phyloP scores from a whole-genome alignment of 2,888 invertebrate species.

The Carabus problematicus region DNA sequence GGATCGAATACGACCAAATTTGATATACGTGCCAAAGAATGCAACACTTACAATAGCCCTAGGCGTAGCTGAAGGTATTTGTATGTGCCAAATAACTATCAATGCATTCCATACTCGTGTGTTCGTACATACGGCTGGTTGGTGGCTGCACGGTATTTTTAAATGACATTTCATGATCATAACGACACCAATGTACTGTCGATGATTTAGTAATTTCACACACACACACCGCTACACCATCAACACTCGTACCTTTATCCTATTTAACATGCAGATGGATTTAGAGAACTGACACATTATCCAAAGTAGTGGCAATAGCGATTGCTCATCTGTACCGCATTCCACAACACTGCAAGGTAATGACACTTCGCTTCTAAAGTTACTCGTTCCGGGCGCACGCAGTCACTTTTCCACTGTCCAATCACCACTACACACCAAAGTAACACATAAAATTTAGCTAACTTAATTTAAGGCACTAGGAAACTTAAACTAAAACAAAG shows the following conservation, averaged over 20 bases:
- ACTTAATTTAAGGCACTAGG: conserved; percentile 53
- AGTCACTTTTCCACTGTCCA: conserved; percentile 33
- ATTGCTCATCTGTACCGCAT: conserved; percentile 43
- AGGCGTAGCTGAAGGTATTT: conserved; percentile 53
- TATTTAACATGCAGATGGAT: conserved; percentile 24
- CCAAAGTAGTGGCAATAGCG: conserved; percentile 34
- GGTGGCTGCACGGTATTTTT: conserved; percentile 39
- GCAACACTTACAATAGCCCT: conserved; percentile 46
- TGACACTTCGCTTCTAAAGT: conserved; percentile 39
- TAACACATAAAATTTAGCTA: conserved; percentile 44
- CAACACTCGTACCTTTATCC: conserved; percentile 30
- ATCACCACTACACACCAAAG: conserved; percentile 34
- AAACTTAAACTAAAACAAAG: conserved; percentile 60
- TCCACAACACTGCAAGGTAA: conserved; percentile 43
- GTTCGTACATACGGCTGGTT: too few species aligned
- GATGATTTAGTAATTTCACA: conserved; percentile 10
- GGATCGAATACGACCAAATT: conserved; percentile 34
- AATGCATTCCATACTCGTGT: conserved; percentile 53
- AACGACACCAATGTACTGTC: conserved; percentile 15
- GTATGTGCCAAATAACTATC: conserved; percentile 58
- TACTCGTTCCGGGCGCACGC: conserved; percentile 23
- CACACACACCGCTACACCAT: neutral
- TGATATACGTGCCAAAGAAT: conserved; percentile 42
- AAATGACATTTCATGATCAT: conserved; percentile 41
- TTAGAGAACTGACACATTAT: conserved; percentile 37